Evolutionary conservation across 2,113 vertebrate species (phyloP).

Genomic region (Corythornis cristatus): DNA sequence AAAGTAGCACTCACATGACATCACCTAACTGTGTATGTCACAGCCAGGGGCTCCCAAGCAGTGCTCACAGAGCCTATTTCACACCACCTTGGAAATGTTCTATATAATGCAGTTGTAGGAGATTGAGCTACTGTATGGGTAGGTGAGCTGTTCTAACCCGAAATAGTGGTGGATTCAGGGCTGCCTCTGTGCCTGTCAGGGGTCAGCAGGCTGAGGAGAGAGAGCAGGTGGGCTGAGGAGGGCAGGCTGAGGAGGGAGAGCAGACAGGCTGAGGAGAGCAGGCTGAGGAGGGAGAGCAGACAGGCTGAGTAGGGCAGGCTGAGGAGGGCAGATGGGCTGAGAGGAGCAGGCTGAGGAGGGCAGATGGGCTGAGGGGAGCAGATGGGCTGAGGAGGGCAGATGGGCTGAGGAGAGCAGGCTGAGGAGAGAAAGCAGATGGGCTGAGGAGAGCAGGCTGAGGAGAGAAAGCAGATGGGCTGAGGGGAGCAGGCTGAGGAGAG

Average conservation of each 20-base stretch:
- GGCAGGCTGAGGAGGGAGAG: neutral
- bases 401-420: too few relatives aligned
- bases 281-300: too few relatives aligned
- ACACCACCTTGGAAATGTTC: neutral
- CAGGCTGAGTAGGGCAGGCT: too few relatives aligned
- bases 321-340: too few relatives aligned
- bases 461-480: too few relatives aligned
- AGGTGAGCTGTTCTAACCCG: neutral
- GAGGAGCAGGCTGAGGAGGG: too few relatives aligned
- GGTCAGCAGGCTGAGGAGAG: neutral
- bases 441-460: too few relatives aligned
- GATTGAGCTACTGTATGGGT: neutral
- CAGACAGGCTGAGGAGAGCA: too few relatives aligned
- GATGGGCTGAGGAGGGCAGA: too few relatives aligned
- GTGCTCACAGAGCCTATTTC: fast-evolving
- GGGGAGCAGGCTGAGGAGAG: too few relatives aligned
- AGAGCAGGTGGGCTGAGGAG: neutral
- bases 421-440: too few relatives aligned
- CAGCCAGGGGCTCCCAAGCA: neutral
- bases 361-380: too few relatives aligned
- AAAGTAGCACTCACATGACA: neutral
- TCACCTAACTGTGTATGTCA: neutral
- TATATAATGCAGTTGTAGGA: neutral
- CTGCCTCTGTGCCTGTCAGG: neutral
- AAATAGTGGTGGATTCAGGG: neutral